Evolutionary conservation across 2,888 invertebrate genomes (phyloP).

Genomic region (Agonum fuliginosum): DNA sequence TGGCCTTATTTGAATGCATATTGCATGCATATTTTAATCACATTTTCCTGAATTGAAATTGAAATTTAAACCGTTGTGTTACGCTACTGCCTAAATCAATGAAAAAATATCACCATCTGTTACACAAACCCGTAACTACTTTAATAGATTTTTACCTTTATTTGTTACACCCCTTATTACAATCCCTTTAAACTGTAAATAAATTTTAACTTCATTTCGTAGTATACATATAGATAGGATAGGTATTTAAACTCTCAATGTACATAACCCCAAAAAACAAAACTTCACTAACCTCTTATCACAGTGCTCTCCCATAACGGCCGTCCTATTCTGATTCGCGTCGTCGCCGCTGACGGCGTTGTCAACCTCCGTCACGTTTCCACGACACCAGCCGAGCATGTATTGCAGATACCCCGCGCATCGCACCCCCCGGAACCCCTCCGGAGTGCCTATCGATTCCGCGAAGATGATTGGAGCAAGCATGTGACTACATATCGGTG

Average conservation of each 20-base stretch:
- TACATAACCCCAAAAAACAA: background rate
- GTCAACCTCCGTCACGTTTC: constrained; percentile 8
- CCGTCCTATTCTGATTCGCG: constrained; percentile 62
- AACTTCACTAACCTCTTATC: constrained; percentile 64
- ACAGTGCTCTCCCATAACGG: constrained; percentile 69
- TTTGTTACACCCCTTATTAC: too few species aligned
- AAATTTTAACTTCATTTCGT: too few species aligned
- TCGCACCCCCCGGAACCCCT: constrained; percentile 78
- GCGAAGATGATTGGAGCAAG: constrained; percentile 78
- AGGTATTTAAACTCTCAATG: too few species aligned
- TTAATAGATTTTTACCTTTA: too few species aligned
- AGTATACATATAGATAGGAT: too few species aligned
- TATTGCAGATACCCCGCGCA: constrained; percentile 76
- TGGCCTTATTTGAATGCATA: too few species aligned
- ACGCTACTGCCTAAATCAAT: background rate
- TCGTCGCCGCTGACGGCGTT: constrained; percentile 32
- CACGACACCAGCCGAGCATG: constrained; percentile 75
- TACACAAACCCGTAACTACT: background rate
- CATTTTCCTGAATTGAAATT: too few species aligned
- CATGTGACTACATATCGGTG: constrained; percentile 79
- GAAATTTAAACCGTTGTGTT: background rate
- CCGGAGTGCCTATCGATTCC: constrained; percentile 76
- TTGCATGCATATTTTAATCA: too few species aligned
- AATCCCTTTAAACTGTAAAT: too few species aligned
- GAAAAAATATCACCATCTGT: background rate